Conservation (phyloP, 2,113 vertebrate species). For the Salvelinus alpinus region DNA sequence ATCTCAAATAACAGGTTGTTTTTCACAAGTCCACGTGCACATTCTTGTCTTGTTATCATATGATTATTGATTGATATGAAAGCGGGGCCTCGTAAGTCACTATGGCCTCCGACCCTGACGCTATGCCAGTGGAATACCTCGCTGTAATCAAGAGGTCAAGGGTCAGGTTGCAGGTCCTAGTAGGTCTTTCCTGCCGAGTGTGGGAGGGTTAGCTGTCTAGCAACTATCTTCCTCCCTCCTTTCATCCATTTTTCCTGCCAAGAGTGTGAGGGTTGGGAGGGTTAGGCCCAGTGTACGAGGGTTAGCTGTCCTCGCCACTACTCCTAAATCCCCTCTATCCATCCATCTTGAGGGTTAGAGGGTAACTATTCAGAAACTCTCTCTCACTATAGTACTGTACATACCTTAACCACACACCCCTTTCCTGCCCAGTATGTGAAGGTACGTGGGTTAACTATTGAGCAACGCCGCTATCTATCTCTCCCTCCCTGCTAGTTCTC, state of each 20-base stretch:
- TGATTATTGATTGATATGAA: constrained; percentile 12
- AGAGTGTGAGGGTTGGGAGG: no score
- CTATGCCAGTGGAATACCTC: constrained; percentile 13
- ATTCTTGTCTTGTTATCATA: background rate
- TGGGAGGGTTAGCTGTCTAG: constrained; percentile 18
- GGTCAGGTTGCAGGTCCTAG: constrained; percentile 60
- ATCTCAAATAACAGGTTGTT: constrained; percentile 1
- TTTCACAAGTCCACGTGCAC: constrained; percentile 5
- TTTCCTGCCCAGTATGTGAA: no score
- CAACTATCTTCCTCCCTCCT: background rate
- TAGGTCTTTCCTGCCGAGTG: constrained; percentile 63
- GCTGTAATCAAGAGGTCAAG: constrained; percentile 30
- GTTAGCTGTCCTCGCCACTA: constrained; percentile 24
- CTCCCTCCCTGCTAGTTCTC: background rate
- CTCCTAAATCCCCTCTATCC: constrained; percentile 3
- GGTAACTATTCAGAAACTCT: no score
- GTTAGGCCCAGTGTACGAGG: no score
- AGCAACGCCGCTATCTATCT: constrained; percentile 9
- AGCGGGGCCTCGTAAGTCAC: constrained; percentile 10
- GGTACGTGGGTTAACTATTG: constrained; percentile 32
- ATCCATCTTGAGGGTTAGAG: constrained; percentile 1
- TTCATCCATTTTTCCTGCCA: background rate
- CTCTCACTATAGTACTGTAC: no score
- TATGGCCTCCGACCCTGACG: constrained; percentile 40
- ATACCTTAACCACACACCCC: no score